Base-by-base conservation (phyloP, 2,888 invertebrate species). In the Drosophila picticornis region DNA sequence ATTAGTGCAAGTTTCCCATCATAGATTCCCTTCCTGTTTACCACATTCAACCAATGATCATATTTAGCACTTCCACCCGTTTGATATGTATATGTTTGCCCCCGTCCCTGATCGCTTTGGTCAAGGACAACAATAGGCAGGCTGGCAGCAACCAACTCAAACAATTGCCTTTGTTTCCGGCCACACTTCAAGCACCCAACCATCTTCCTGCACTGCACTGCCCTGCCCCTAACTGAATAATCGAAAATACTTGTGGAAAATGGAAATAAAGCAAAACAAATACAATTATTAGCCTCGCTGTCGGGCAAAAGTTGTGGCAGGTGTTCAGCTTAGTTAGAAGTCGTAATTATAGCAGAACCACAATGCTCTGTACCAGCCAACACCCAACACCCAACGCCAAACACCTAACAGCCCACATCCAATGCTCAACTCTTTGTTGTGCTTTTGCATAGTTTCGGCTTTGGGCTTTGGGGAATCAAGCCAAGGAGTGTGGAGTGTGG, bases 111-210 rank as follows among this genome's bases (percentile, higher is more conserved):
- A 52, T 68, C 34, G 53, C 36, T 50, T 34, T 69, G 67, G 71
- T 78, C 81, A 81, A 81, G 80, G 82, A 74, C 80, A 65, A 43
- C 53, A 29, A 27, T 27, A 29, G 29, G 27, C 50, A 9, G 27
- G n/a, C 38, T 29, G 31, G 25, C 38, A 9, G 13, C 19, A 19
- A 32, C 19, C 43, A 68, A 66, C 64, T 55, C 62, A 73, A 72
- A 78, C 58, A 81, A 79, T 61, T 58, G 74, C 59, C 52, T 69
- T 82, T 80, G 72, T 80, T 81, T 29, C 10, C 51, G n/a, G 57
- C 63, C 48, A 70, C 69, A 70, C 66, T 79, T 64, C 9, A 69
- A 51, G 51, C 34, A 34, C 11, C 19, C 34, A n/a, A 11, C 50
- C 19, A 10, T 10, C 10, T 19, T 29, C 48, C 10, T 11, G 34